Evolutionary conservation across 2,888 invertebrate genomes (phyloP), one percentile per base, ranked within the genome.

Genomic region (Drosophila eohydei): DNA sequence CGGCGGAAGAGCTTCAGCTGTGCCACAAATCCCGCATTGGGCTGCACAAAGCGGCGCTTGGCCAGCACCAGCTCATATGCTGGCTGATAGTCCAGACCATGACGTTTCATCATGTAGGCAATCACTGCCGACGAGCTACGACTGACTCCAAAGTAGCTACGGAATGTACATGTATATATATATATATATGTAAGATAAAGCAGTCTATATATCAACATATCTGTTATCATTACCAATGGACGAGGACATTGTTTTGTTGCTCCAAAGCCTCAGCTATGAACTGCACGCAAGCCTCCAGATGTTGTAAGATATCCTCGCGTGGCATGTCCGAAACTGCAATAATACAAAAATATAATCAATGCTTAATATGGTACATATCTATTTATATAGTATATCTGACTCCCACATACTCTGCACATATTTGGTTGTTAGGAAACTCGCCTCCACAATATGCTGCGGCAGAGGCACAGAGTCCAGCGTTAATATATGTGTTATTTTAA

Each of bases 111-210:
- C 12, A 97, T 93, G 91, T 96, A 97, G 0, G 97, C 97, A 64
- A 97, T 95, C 0, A 98, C 96, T 4, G 98, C 94, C 0, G 98
- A 96, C 0, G 97, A 97, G 91, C 98, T 98, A 60, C 98, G 94
- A 0, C 98, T 98, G 4, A 98, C 96, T 14, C 98, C 98, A 87
- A 96, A 98, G 91, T 97, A 97, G 92, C 96, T 97, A 26, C 8
- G 4, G n/a, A 9, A 32, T 6, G 4, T 4, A 11, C 0, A 7
- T 7, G n/a, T n/a, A 28, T 6, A 34, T 8, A 34, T 9, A 9
- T 34, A 9, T 43, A 50, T 50, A 16, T 16, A n/a, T n/a, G n/a
- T n/a, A 12, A 36, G 26, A 4, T 9, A 30, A 21, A 32, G 11
- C 16, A 16, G 6, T 21, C 3, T 32, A 11, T 32, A 16, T 16